Percentiles rank a stretch among this genome's conserved stretches.
These are phyloP conservation scores for Apocheima hispidaria DNA, from an alignment of 2,888 invertebrate species.

Conservation along the genomic window DNA sequence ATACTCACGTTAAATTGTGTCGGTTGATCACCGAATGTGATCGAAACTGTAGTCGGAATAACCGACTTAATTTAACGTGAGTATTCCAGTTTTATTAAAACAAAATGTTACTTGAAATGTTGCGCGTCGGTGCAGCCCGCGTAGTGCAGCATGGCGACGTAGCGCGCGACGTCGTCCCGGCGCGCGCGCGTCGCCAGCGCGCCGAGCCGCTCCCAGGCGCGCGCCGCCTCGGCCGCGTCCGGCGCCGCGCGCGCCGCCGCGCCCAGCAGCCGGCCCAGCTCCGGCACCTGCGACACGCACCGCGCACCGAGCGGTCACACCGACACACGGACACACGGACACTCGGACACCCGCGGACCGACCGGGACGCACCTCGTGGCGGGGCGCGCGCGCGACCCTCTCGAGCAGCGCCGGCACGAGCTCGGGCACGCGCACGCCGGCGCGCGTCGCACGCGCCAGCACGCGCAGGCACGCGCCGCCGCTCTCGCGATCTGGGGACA, in stretches of 20 bases:
- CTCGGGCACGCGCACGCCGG: slow-evolving; percentile 3
- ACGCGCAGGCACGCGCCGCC: slow-evolving; percentile 10
- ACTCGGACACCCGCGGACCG: background rate
- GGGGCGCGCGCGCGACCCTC: slow-evolving; percentile 7
- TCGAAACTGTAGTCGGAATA: no score
- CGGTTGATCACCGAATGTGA: no score
- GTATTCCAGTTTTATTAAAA: no score
- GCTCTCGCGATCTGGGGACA: background rate
- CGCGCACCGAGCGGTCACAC: background rate
- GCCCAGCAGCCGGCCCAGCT: background rate
- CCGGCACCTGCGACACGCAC: background rate
- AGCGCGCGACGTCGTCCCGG: slow-evolving; percentile 45
- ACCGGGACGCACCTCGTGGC: background rate
- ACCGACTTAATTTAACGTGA: no score
- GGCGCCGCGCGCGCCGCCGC: slow-evolving; percentile 6
- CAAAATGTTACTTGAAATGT: slow-evolving; percentile 63
- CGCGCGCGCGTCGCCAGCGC: slow-evolving; percentile 4
- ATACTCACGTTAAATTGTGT: no score
- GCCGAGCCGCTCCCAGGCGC: slow-evolving; percentile 1
- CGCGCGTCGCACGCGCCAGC: slow-evolving; percentile 18
- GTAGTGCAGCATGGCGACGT: slow-evolving; percentile 58
- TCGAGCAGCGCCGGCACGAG: slow-evolving; percentile 18
- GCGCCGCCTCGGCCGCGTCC: background rate
- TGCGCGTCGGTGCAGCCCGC: slow-evolving; percentile 10
- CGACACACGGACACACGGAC: background rate